A percentile compares a stretch with the other conserved stretches of the same genome.
phyloP scores from a whole-genome alignment of 2,113 vertebrate genomes.

The Oryzias celebensis region DNA sequence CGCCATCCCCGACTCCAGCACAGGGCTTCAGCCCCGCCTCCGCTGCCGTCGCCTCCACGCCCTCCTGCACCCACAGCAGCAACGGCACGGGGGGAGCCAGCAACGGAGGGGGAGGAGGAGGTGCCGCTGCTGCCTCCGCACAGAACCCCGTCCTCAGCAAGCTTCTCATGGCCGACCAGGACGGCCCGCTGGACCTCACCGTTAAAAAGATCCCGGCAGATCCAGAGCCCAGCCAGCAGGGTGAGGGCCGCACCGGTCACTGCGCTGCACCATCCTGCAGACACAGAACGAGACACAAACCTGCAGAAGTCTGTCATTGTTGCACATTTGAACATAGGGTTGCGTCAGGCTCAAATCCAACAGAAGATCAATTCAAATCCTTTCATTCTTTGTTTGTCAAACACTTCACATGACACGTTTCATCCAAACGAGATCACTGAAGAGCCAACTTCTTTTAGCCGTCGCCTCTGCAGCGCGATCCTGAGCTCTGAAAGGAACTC shows the following conservation, averaged over 20 bases:
- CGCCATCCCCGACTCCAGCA: constrained; percentile 50
- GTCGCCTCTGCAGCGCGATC: background rate
- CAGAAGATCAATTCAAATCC: no score
- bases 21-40: constrained; percentile 56
- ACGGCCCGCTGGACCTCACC: constrained; percentile 97
- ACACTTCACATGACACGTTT: no score
- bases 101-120: constrained; percentile 45
- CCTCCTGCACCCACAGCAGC: constrained; percentile 54
- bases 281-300: no score
- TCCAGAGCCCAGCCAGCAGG: constrained; percentile 89
- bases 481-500: constrained; percentile 19
- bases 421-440: background rate
- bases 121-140: constrained; percentile 82
- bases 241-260: constrained; percentile 64
- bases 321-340: no score
- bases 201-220: constrained; percentile 89
- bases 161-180: constrained; percentile 99
- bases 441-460: background rate
- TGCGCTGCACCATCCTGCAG: no score
- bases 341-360: no score
- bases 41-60: constrained; percentile 33
- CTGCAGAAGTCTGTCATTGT: no score
- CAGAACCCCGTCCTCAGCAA: constrained; percentile 99
- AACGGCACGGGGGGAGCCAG: constrained; percentile 48
- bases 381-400: no score